Evolutionary conservation across 2,113 vertebrate genomes (phyloP), one percentile per base, ranked within the genome.

Genomic region (Ammospiza caudacuta): DNA sequence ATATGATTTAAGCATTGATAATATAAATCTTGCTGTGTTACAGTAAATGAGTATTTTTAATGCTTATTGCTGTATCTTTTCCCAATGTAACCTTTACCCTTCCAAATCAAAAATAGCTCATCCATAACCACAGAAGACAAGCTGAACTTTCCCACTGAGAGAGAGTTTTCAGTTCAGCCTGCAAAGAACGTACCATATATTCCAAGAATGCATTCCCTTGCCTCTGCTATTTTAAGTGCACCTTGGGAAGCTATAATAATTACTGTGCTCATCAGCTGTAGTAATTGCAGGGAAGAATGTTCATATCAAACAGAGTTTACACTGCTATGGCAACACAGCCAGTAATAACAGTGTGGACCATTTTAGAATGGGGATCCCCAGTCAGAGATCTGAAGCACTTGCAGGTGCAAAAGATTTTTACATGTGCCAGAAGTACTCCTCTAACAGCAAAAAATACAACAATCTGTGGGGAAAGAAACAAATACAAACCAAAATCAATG

Each of bases 241-340:
- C 94, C 95, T 97, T 95, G 96, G 96, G 96, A 97, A 96, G 90
- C 85, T 62, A 82, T 87, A 94, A 83, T 97, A 96, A 97, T 97
- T 97, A 88, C 88, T 94, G 90, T 90, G 84, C 95, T 98, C 96
- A 97, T 97, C 96, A 97, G 84, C 84, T 97, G 81, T 95, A 95
- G 95, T 95, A 97, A 97, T 97, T 97, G 86, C 74, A 84, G 87
- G 72, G 89, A 97, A 96, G 82, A 95, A 90, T 91, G 93, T 86
- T 97, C 95, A 76, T 95, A 93, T 95, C 93, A 97, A 92, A 95
- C 68, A 83, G 74, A 95, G 89, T 62, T 91, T 1, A 0, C 61
- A 95, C 96, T 93, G 92, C 97, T 96, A 97, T 97, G 91, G 97
- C 81, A 97, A 98, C 96, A 83, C 70, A 95, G 88, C 39, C 92